Percentiles rank a stretch among this genome's conserved stretches.
Conservation (phyloP, 35 echinoderm and acorn worm species). For the Hemicentrotus pulcherrimus region DNA sequence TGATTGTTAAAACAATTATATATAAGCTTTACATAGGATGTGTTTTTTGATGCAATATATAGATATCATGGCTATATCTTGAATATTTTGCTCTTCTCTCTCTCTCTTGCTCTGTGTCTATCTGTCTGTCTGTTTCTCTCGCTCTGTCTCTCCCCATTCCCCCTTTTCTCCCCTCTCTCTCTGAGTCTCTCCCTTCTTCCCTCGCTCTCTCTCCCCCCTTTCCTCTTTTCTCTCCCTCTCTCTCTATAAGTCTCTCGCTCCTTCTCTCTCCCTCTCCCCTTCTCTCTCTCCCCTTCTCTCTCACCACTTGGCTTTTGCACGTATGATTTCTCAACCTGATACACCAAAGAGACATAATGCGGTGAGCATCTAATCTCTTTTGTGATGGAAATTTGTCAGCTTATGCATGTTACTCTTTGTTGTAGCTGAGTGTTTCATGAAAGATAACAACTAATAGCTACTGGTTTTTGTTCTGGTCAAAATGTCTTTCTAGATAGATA, state of each 20-base stretch:
- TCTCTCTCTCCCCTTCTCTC: not conserved
- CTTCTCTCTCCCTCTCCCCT: not conserved
- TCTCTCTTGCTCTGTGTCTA: not conserved
- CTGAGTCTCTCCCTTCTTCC: not conserved
- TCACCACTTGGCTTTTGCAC: no score
- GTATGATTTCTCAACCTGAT: no score
- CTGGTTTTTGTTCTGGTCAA: not conserved
- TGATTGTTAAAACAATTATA: not conserved
- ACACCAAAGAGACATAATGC: no score
- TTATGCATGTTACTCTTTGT: not conserved
- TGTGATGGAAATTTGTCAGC: not conserved
- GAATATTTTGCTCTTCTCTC: not conserved
- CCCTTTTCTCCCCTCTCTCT: no score
- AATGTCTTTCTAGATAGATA: not conserved
- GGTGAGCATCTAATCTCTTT: not conserved
- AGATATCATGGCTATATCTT: not conserved
- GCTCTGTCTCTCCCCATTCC: no score
- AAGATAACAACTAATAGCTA: not conserved
- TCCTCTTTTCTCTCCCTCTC: not conserved
- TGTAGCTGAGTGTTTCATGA: not conserved
- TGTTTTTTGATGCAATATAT: conserved; percentile 2
- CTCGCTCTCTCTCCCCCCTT: not conserved
- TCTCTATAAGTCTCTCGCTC: not conserved
- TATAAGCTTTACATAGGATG: not conserved
- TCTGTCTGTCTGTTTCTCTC: no score